Evolutionary conservation across 1,140 invertebrate species (phyloP), one percentile per base, ranked within the genome.

Genomic region (Aphaenogaster ashmeadi): DNA sequence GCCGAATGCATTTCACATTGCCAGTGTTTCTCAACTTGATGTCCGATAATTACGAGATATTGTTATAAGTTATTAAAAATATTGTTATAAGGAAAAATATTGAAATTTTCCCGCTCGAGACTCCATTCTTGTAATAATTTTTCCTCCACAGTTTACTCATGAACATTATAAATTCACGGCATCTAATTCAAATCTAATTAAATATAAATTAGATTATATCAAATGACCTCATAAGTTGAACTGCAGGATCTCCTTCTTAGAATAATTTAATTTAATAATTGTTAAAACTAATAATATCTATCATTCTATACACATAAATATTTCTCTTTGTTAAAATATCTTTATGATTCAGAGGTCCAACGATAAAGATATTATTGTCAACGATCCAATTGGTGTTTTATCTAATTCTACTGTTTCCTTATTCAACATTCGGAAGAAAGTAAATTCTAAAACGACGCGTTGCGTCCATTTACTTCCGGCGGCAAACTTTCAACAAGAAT

Each of bases 11-110:
- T 60, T 77, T 78, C 66, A 60, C 18, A 15, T 41, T 27, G 13
- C 18, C 78, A 72, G 54, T 64, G 74, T 87, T 67, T 67, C 58
- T 54, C 89, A 38, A 88, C 58, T 27, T 21, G 2, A 84, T 87
- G 44, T n/a, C 74, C 81, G 11, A 52, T 77, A 21, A n/a, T 18
- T 27, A 38, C 38, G 13, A 60, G 5, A 62, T 62, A 62, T 62
- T 36, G 13, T 33, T 62, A 38, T n/a, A 38, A 66, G 0, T n/a
- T 38, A 66, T n/a, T 38, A n/a, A n/a, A 41, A 38, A 18, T 66
- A 66, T 41, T 66, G 18, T 41, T 21, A 41, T 44, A 6, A 13
- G 7, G 21, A 67, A 1, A 67, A 67, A 44, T 44, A 67, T 67
- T 67, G 5, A 13, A 67, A 67, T 5, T n/a, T 44, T 66, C 3